Conservation (phyloP, 2,888 invertebrate genomes). For the Cantharis flavilabris region DNA sequence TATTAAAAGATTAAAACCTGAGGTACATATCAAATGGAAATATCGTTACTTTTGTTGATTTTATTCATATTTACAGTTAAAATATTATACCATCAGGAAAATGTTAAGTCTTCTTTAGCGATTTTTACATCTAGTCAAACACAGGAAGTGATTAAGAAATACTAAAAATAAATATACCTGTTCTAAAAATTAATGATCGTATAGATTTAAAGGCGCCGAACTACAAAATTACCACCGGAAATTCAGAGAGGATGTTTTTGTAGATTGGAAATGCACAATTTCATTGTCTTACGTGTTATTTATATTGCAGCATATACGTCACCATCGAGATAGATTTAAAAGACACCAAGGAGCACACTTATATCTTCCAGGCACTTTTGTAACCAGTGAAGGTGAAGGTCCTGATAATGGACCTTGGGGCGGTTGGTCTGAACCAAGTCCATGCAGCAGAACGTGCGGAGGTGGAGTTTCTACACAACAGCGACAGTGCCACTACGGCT, state of each 20-base stretch:
- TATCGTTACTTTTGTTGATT: too few relatives aligned
- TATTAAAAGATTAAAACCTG: too few relatives aligned
- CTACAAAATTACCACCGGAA: not conserved
- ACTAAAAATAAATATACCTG: slow-evolving; percentile 2
- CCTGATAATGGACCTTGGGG: slow-evolving; percentile 75
- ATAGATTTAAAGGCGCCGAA: not conserved
- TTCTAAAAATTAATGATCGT: not conserved
- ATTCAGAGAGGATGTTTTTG: not conserved
- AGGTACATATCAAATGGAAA: too few relatives aligned
- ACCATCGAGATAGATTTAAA: slow-evolving; percentile 74
- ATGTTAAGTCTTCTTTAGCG: not conserved
- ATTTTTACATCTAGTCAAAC: not conserved
- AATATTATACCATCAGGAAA: not conserved
- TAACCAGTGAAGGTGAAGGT: slow-evolving; percentile 67
- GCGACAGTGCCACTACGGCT: slow-evolving; percentile 73
- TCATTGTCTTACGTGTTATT: not conserved
- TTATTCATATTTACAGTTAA: too few relatives aligned
- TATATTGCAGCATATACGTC: slow-evolving; percentile 58
- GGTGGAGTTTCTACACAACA: slow-evolving; percentile 89
- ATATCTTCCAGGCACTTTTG: slow-evolving; percentile 73
- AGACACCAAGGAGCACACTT: slow-evolving; percentile 76
- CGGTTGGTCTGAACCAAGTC: slow-evolving; percentile 80
- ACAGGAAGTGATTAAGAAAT: not conserved
- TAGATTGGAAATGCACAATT: not conserved
- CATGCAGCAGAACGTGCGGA: slow-evolving; percentile 91